phyloP scores from a whole-genome alignment of 2,113 vertebrate species.

The Fulmarus glacialis region DNA sequence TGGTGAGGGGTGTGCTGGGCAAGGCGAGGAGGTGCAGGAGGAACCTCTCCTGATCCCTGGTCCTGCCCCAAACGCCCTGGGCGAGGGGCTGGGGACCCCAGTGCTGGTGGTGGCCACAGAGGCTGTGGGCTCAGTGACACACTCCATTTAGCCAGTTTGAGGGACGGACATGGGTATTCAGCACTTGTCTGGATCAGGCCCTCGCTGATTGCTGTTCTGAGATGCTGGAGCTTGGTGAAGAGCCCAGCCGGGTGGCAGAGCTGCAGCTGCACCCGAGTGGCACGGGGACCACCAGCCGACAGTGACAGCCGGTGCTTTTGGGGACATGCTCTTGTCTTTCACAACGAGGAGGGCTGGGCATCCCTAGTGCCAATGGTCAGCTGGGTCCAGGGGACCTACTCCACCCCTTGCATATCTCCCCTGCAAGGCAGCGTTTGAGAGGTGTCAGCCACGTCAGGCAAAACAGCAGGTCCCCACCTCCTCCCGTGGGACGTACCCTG shows the following conservation, averaged over 20 bases:
- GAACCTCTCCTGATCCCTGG: not conserved
- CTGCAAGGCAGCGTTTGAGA: not conserved
- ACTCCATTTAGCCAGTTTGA: not conserved
- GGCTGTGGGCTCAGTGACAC: not conserved
- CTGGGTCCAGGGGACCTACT: not conserved
- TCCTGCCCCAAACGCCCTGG: not conserved
- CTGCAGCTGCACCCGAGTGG: not conserved
- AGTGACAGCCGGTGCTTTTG: not conserved
- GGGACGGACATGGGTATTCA: fast-evolving
- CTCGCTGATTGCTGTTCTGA: not conserved
- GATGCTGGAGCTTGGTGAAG: not conserved
- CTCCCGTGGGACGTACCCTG: not conserved
- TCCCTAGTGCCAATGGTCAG: not conserved
- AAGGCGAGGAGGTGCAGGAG: not conserved
- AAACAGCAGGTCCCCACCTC: not conserved
- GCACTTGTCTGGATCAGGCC: not conserved
- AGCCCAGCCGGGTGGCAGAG: not conserved
- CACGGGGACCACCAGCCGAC: not conserved
- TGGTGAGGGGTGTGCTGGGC: fast-evolving
- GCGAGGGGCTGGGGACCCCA: not conserved
- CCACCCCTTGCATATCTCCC: not conserved
- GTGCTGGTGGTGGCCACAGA: not conserved
- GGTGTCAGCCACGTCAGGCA: not conserved
- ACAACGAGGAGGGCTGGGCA: not conserved
- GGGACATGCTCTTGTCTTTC: not conserved